Evolutionary conservation across 2,888 invertebrate genomes (phyloP).

Genomic region (Ceraclea dissimilis): DNA sequence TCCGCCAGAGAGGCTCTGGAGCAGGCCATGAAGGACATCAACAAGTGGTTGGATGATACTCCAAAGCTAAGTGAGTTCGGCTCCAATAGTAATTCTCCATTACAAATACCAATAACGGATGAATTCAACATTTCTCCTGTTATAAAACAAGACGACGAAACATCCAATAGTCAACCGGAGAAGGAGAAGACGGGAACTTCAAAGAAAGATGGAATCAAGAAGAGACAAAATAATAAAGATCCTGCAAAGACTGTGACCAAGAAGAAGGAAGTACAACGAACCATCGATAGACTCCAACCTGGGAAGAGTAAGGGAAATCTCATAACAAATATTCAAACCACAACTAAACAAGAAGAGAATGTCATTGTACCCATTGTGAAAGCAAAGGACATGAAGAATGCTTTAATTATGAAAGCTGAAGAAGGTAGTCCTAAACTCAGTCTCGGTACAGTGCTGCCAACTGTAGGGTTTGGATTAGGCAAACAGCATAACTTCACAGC

Average conservation of each 20-base stretch:
- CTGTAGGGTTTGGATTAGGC: slow-evolving; percentile 59
- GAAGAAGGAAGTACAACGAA: slow-evolving; percentile 68
- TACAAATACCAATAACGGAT: slow-evolving; percentile 56
- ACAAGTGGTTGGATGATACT: slow-evolving; percentile 81
- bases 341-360: slow-evolving; percentile 52
- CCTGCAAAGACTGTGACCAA: slow-evolving; percentile 39
- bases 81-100: slow-evolving; percentile 71
- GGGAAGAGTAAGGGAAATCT: slow-evolving; percentile 85
- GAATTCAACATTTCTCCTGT: slow-evolving; percentile 48
- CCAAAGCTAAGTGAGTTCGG: slow-evolving; percentile 69
- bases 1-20: slow-evolving; percentile 49
- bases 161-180: slow-evolving; percentile 30
- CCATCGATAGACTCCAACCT: slow-evolving; percentile 76
- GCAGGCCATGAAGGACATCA: slow-evolving; percentile 77
- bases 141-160: slow-evolving; percentile 38
- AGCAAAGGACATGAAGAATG: slow-evolving; percentile 50
- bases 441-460: slow-evolving; percentile 73
- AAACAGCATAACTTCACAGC: slow-evolving; percentile 57
- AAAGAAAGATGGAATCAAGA: slow-evolving; percentile 42
- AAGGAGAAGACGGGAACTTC: slow-evolving; percentile 37
- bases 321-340: slow-evolving; percentile 57
- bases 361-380: slow-evolving; percentile 42
- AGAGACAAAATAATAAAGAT: slow-evolving; percentile 37
- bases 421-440: slow-evolving; percentile 75
- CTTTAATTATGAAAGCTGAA: slow-evolving; percentile 51